A percentile compares a stretch with the other conserved stretches of the same genome.
Evolutionary conservation across 2,113 vertebrate species (phyloP).

Genomic region (Hydrochoerus hydrochaeris): DNA sequence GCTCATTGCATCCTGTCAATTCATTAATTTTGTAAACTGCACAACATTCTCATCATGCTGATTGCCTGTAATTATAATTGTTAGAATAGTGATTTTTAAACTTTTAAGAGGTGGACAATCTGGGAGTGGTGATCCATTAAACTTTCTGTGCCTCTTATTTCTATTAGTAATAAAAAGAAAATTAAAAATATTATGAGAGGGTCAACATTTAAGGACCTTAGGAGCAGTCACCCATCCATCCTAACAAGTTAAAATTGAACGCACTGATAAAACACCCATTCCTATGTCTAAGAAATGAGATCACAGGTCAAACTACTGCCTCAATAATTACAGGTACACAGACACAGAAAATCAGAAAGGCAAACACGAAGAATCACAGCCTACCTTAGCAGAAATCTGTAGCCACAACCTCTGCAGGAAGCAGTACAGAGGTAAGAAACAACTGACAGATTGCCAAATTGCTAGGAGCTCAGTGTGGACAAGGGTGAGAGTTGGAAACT

Average conservation of each 20-base stretch:
- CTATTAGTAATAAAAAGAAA: slow-evolving; percentile 16
- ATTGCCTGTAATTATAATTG: background rate
- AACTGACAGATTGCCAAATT: background rate
- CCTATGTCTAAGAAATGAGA: background rate
- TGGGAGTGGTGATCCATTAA: background rate
- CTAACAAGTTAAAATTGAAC: background rate
- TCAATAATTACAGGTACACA: background rate
- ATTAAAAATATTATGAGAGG: background rate
- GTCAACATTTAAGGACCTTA: background rate
- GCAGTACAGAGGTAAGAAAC: background rate
- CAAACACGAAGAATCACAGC: background rate
- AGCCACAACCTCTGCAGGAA: background rate
- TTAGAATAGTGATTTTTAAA: background rate
- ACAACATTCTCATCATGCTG: background rate
- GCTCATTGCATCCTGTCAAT: background rate
- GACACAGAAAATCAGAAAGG: background rate
- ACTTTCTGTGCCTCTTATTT: background rate
- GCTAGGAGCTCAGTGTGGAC: background rate
- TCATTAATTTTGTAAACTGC: background rate
- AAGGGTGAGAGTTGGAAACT: background rate
- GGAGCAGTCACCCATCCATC: background rate
- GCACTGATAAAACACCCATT: background rate
- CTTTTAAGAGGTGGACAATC: background rate
- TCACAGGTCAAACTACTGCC: background rate
- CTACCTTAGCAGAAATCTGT: background rate